Percentiles rank a stretch among this genome's conserved stretches.
phyloP scores from a whole-genome alignment of 92 coral and sea anemone genomes.

The Bergia sp. region DNA sequence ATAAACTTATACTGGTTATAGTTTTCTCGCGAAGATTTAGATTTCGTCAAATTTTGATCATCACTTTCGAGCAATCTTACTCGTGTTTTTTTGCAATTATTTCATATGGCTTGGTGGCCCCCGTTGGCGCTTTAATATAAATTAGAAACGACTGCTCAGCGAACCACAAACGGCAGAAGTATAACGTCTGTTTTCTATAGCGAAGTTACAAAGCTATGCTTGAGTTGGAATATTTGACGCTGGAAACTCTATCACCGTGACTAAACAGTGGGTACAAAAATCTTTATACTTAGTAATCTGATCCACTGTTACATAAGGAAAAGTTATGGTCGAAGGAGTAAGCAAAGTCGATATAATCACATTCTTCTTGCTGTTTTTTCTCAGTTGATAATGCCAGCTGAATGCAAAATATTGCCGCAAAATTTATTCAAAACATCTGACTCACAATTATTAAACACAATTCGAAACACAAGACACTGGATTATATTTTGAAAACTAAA shows the following conservation, averaged over 20 bases:
- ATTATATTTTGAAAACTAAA: constrained; percentile 13
- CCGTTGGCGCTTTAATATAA: constrained; percentile 29
- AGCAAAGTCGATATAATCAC: not conserved
- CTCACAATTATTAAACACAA: constrained; percentile 24
- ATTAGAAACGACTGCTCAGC: constrained; percentile 4
- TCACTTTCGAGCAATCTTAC: not conserved
- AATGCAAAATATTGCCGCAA: not conserved
- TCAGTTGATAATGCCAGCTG: constrained; percentile 12
- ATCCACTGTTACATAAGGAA: not conserved
- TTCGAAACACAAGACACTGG: constrained; percentile 1
- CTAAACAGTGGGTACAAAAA: not conserved
- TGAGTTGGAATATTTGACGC: constrained; percentile 6
- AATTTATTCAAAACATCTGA: constrained; percentile 41
- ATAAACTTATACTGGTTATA: not conserved
- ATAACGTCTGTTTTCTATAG: not conserved
- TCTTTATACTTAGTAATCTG: not conserved
- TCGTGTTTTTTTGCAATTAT: constrained; percentile 17
- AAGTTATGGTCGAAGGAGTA: not conserved
- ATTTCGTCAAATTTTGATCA: not conserved
- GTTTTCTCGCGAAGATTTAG: not conserved
- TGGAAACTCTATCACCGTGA: not conserved
- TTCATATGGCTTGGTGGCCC: not conserved
- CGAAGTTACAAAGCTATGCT: constrained; percentile 19
- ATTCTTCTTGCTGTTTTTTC: not conserved
- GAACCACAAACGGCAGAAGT: not conserved